phyloP scores from a whole-genome alignment of 2,113 vertebrate species.

The Indicator indicator region DNA sequence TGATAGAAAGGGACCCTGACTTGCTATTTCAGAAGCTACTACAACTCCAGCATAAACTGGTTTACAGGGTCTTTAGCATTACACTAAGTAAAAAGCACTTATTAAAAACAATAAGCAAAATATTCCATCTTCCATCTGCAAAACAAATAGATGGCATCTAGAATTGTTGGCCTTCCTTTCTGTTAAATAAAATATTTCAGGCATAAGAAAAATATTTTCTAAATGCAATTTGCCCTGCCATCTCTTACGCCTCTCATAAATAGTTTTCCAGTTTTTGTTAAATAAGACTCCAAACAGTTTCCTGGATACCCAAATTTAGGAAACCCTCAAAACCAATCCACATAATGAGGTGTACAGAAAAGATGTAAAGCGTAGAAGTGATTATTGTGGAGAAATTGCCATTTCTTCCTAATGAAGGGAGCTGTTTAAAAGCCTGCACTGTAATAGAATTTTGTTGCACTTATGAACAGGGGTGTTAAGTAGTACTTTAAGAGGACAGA shows the following conservation, averaged over 20 bases:
- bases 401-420: not conserved
- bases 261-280: not conserved
- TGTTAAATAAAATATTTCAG: not conserved
- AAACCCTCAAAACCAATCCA: too few relatives aligned
- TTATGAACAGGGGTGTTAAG: not conserved
- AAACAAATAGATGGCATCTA: not conserved
- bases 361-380: not conserved
- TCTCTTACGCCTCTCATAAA: not conserved
- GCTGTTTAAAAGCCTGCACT: not conserved
- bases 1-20: not conserved
- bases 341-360: not conserved
- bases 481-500: not conserved
- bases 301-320: not conserved
- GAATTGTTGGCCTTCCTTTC: not conserved
- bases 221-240: not conserved
- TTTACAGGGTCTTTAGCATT: not conserved
- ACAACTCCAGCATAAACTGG: not conserved
- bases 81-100: not conserved
- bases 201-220: not conserved
- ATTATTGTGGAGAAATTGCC: not conserved
- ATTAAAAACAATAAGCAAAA: not conserved
- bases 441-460: not conserved
- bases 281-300: not conserved
- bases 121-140: not conserved
- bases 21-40: not conserved